phyloP scores from a whole-genome alignment of 2,113 vertebrate genomes.

The Nyctereutes procyonoides region DNA sequence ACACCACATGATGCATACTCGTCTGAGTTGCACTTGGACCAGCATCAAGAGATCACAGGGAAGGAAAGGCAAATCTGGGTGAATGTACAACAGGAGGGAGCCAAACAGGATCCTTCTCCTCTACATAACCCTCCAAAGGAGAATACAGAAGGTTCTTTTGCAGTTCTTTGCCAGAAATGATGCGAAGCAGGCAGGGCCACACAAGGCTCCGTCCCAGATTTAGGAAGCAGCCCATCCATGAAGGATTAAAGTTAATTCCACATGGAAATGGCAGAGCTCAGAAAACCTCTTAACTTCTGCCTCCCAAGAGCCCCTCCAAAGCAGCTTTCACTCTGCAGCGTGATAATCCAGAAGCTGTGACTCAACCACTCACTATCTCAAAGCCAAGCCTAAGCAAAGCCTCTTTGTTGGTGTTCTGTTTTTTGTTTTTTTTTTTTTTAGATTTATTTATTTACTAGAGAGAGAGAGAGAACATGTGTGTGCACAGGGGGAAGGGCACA shows the following conservation, averaged over 20 bases:
- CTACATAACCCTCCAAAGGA: neutral
- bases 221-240: neutral
- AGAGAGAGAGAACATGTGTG: neutral
- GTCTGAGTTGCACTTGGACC: no score
- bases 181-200: neutral
- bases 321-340: neutral
- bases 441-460: neutral
- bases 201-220: neutral
- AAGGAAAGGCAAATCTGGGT: neutral
- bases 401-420: neutral
- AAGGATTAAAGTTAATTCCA: neutral
- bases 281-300: neutral
- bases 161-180: neutral
- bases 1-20: rapidly evolving
- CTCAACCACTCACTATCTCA: neutral
- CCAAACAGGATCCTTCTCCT: neutral
- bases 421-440: neutral
- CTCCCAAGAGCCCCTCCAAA: neutral
- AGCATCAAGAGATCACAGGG: no score
- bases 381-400: neutral
- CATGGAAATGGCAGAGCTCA: neutral
- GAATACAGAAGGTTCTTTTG: neutral
- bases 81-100: neutral
- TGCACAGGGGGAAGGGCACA: neutral
- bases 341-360: neutral